A percentile compares a stretch with the other conserved stretches of the same genome.
Evolutionary conservation across 2,797 vertebrate species (phyloP).

Genomic region (Babyrousa celebensis): DNA sequence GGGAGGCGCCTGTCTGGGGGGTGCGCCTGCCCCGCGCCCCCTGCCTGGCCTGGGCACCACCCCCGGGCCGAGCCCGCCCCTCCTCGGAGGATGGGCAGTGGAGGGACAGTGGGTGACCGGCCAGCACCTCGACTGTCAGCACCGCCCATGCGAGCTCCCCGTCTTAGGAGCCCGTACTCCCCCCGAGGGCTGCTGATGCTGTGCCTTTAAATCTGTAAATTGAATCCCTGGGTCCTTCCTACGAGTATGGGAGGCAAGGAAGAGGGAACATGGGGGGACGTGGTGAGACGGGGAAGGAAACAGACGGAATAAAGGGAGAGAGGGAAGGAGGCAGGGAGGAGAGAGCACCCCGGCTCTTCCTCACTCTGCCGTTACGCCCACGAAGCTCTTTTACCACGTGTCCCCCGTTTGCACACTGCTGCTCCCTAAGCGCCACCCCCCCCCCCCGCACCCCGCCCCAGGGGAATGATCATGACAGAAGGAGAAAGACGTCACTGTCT

Average conservation of each 20-base stretch:
- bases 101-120: accelerated
- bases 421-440: background rate
- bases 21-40: accelerated
- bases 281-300: too few species aligned
- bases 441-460: background rate
- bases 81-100: too few species aligned
- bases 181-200: accelerated
- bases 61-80: too few species aligned
- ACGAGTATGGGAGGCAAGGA: too few species aligned
- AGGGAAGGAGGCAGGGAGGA: too few species aligned
- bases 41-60: background rate
- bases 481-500: accelerated
- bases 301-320: background rate
- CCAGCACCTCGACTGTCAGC: accelerated
- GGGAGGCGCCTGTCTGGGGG: too few species aligned
- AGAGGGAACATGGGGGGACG: background rate
- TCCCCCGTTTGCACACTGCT: accelerated
- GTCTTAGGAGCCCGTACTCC: too few species aligned
- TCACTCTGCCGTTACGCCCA: accelerated
- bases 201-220: background rate
- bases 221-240: accelerated
- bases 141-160: accelerated
- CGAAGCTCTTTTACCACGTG: accelerated
- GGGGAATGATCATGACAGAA: accelerated
- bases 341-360: too few species aligned